Conservation (phyloP, 1,140 invertebrate genomes). For the Phenacoccus solenopsis region DNA sequence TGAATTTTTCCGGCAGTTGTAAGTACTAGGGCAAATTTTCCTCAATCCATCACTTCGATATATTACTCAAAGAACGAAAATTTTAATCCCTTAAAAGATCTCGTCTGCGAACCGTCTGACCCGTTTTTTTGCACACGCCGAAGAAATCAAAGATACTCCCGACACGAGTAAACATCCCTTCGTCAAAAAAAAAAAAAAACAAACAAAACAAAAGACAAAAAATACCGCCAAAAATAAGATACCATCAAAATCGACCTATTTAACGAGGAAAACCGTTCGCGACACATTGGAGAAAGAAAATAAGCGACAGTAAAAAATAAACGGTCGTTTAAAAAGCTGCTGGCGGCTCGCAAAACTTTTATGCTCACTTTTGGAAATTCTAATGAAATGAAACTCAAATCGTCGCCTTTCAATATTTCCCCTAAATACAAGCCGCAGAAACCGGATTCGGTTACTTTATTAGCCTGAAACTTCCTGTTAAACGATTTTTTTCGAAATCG, state of each 20-base stretch:
- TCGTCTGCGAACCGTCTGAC: neutral
- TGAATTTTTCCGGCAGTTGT: constrained; percentile 90
- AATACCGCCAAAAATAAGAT: neutral
- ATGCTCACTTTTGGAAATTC: neutral
- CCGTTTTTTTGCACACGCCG: too few species aligned
- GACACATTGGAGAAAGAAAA: neutral
- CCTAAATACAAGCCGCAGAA: neutral
- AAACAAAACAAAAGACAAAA: too few species aligned
- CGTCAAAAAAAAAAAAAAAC: too few species aligned
- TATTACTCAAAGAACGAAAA: too few species aligned
- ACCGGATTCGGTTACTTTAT: neutral
- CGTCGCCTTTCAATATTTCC: neutral
- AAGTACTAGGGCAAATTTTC: constrained; percentile 39
- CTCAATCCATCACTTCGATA: too few species aligned
- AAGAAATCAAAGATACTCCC: too few species aligned
- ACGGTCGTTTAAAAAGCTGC: neutral
- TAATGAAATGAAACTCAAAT: too few species aligned
- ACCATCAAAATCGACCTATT: neutral
- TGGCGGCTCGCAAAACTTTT: neutral
- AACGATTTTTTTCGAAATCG: too few species aligned
- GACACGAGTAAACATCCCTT: too few species aligned
- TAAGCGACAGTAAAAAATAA: neutral
- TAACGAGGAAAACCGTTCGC: neutral
- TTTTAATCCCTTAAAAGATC: neutral
- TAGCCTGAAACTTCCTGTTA: neutral